Evolutionary conservation across 2,797 vertebrate genomes (phyloP).

Genomic region (Schizothorax lantsangensis): DNA sequence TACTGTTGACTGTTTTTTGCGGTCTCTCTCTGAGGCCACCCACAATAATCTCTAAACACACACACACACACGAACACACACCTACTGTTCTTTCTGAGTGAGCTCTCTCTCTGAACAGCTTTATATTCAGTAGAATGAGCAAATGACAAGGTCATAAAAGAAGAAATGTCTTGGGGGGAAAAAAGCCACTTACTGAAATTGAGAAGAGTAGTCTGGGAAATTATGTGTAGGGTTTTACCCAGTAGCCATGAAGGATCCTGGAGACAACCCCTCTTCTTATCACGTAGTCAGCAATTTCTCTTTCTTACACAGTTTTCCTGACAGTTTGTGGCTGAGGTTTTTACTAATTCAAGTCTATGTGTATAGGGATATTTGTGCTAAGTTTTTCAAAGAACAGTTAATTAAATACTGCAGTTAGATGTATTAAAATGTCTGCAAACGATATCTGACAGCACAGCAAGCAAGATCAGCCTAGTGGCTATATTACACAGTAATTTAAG

Average conservation of each 20-base stretch:
- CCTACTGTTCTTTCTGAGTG: slow-evolving; percentile 70
- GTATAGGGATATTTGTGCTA: background rate
- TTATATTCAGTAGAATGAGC: slow-evolving; percentile 63
- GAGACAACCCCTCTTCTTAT: slow-evolving; percentile 50
- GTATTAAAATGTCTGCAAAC: background rate
- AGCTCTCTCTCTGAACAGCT: slow-evolving; percentile 57
- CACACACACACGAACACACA: slow-evolving; percentile 40
- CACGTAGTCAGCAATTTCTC: slow-evolving; percentile 47
- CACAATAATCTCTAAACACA: slow-evolving; percentile 70
- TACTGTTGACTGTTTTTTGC: slow-evolving; percentile 72
- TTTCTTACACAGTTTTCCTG: slow-evolving; percentile 52
- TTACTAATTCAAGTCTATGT: slow-evolving; percentile 10
- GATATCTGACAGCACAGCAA: background rate
- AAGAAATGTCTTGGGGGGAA: slow-evolving; percentile 10
- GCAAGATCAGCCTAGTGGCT: background rate
- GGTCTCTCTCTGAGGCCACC: slow-evolving; percentile 70
- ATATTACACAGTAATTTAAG: background rate
- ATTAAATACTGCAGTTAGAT: background rate
- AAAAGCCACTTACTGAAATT: slow-evolving; percentile 40
- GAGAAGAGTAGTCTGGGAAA: slow-evolving; percentile 49
- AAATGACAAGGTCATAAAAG: slow-evolving; percentile 15
- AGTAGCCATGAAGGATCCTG: slow-evolving; percentile 33
- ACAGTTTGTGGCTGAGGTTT: slow-evolving; percentile 23
- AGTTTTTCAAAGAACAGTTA: background rate
- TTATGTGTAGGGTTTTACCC: slow-evolving; percentile 59